These are phyloP conservation scores for Indri indri DNA, from an alignment of 2,113 vertebrate species.

Conservation along the genomic window DNA sequence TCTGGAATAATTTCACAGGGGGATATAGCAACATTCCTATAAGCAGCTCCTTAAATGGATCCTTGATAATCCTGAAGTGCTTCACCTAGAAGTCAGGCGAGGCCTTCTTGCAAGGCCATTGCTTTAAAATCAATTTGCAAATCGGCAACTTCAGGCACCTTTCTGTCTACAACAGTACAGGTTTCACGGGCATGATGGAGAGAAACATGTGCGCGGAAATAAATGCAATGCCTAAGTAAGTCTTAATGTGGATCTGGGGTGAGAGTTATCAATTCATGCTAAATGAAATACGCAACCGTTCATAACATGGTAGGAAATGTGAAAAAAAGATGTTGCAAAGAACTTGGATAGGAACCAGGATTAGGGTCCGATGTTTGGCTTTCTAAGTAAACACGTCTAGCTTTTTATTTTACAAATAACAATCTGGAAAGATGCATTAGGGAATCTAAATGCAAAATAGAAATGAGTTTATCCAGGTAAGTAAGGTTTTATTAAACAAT, in stretches of 20 bases:
- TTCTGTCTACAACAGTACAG: neutral
- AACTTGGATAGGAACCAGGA: slow-evolving; percentile 74
- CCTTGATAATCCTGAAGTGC: neutral
- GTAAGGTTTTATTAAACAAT: slow-evolving; percentile 87
- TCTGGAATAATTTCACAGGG: neutral
- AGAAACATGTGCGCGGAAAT: neutral
- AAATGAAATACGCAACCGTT: slow-evolving; percentile 67
- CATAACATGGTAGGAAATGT: slow-evolving; percentile 57
- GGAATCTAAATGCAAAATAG: slow-evolving; percentile 82
- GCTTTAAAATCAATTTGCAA: slow-evolving; percentile 42
- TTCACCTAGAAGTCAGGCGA: neutral
- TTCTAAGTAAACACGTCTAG: slow-evolving; percentile 81
- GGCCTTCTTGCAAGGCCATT: neutral
- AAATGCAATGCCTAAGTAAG: neutral
- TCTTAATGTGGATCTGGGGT: slow-evolving; percentile 43
- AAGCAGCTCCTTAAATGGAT: neutral
- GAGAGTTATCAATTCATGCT: slow-evolving; percentile 61
- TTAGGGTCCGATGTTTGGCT: slow-evolving; percentile 78
- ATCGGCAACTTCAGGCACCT: neutral
- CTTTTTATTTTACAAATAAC: slow-evolving; percentile 80
- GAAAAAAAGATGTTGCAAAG: neutral
- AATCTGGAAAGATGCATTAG: slow-evolving; percentile 82
- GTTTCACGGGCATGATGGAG: slow-evolving; percentile 24
- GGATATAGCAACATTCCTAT: neutral
- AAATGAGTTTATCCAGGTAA: slow-evolving; percentile 88